Base-by-base conservation (phyloP, 2,888 invertebrate genomes). In the Priocnemis perturbator region DNA sequence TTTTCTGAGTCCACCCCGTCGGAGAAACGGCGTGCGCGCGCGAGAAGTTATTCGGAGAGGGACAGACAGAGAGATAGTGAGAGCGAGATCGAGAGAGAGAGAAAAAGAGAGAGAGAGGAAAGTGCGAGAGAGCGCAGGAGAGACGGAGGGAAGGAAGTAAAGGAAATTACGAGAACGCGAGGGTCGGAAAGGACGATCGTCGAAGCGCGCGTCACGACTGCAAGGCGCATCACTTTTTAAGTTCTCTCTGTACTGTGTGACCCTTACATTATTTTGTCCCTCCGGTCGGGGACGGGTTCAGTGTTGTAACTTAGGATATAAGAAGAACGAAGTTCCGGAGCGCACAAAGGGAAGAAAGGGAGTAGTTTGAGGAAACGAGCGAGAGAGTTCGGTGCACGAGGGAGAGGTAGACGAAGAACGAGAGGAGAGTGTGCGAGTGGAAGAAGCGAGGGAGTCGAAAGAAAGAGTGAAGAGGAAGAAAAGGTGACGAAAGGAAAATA, bases 241-340 rank as follows among this genome's bases (percentile, higher is more conserved):
- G 82, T 85, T 85, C 74, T 81, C 82, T 83, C 80, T 81, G 73
- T 79, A 82, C 74, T 80, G 84, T 87, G 87, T 87, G 83, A 84
- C 79, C 83, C 79, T 86, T 88, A 87, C 83, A 85, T 88, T 88
- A 87, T 87, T 87, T 88, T 88, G 87, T 88, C 86, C 85, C 83
- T 73, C 69, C 77, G 78, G 26, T 52, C 66, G 56, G 86, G 86
- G 86, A 86, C 87, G 78, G 87, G 87, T 87, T 88, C 85, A 84
- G 87, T 88, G 88, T 87, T 85, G 87, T 87, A 87, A 87, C 86
- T 85, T 88, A 87, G 88, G 67, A 82, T 87, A 79, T 87, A 87
- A 87, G 80, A 81, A 82, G 82, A 81, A 76, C 69, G 78, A 81
- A 83, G 83, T 83, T 85, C 79, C 81, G 82, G 83, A 83, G 74